A percentile compares a stretch with the other conserved stretches of the same genome.
Evolutionary conservation across 2,888 invertebrate species (phyloP).

Genomic region (Acleris emargana): DNA sequence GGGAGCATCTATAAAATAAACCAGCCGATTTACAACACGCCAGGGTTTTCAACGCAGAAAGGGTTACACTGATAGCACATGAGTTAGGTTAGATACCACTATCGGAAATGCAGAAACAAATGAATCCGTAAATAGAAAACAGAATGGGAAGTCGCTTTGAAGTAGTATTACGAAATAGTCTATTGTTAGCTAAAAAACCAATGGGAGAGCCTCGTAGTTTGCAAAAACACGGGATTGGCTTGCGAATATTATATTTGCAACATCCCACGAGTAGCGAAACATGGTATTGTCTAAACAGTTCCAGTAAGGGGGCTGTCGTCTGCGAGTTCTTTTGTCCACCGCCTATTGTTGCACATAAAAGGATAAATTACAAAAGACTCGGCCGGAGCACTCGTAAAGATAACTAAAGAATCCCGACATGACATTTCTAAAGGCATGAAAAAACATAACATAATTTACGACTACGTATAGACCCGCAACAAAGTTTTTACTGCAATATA

Average conservation of each 20-base stretch:
- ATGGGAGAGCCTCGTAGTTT: slow-evolving; percentile 56
- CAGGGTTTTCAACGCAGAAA: slow-evolving; percentile 71
- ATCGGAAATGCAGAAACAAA: slow-evolving; percentile 54
- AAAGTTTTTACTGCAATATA: slow-evolving; percentile 48
- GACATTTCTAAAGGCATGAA: slow-evolving; percentile 71
- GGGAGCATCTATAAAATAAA: slow-evolving; percentile 82
- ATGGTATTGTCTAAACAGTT: slow-evolving; percentile 63
- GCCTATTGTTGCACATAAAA: slow-evolving; percentile 72
- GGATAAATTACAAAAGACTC: slow-evolving; percentile 77
- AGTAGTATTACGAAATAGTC: slow-evolving; percentile 55
- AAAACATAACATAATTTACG: slow-evolving; percentile 77
- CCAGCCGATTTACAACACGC: slow-evolving; percentile 79
- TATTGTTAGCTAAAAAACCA: slow-evolving; percentile 69
- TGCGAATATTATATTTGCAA: slow-evolving; percentile 80
- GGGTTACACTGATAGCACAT: slow-evolving; percentile 74
- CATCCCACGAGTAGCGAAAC: slow-evolving; percentile 63
- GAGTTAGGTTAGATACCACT: slow-evolving; percentile 56
- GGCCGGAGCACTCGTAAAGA: slow-evolving; percentile 72
- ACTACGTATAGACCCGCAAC: slow-evolving; percentile 62
- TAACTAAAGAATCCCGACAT: slow-evolving; percentile 72
- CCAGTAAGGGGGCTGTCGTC: slow-evolving; percentile 59
- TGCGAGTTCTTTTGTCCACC: slow-evolving; percentile 66
- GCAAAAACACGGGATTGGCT: slow-evolving; percentile 73
- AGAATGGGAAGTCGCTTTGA: slow-evolving; percentile 49
- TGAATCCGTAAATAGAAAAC: slow-evolving; percentile 59